Evolutionary conservation across 2,888 invertebrate genomes (phyloP).

Genomic region (Melieria picta): DNA sequence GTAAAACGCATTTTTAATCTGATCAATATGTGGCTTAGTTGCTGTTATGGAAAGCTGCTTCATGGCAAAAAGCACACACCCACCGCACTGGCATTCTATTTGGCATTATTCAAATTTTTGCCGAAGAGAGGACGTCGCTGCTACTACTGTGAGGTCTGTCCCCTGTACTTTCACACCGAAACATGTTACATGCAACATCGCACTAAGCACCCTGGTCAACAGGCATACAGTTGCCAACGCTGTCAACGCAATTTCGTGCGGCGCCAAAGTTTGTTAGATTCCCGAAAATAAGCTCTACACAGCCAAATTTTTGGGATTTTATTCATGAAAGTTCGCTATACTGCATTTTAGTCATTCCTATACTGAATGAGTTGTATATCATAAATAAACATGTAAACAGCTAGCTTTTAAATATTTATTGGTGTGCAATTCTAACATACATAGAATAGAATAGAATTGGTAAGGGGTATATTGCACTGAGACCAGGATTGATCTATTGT

Average conservation of each 20-base stretch:
- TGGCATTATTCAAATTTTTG: conserved; percentile 47
- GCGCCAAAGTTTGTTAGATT: not conserved
- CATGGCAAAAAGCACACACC: conserved; percentile 43
- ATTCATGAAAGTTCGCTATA: no score
- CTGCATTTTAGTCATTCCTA: no score
- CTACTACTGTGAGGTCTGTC: conserved; percentile 52
- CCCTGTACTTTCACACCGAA: conserved; percentile 40
- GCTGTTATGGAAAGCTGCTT: conserved; percentile 38
- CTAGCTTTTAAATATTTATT: no score
- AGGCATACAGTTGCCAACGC: not conserved
- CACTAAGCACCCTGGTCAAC: conserved; percentile 33
- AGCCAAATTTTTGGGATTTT: no score
- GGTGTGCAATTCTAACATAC: no score
- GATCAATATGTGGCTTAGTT: conserved; percentile 46
- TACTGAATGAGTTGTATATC: no score
- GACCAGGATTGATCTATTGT: no score
- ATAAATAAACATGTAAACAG: no score
- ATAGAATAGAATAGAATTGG: no score
- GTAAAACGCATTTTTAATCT: conserved; percentile 51
- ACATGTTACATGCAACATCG: conserved; percentile 46
- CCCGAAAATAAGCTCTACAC: no score
- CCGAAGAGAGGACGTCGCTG: conserved; percentile 44
- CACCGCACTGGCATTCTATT: conserved; percentile 36
- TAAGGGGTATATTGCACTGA: no score
- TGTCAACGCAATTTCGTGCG: conserved; percentile 1